phyloP scores from a whole-genome alignment of 2,113 vertebrate genomes.

The Rhipidura dahli region DNA sequence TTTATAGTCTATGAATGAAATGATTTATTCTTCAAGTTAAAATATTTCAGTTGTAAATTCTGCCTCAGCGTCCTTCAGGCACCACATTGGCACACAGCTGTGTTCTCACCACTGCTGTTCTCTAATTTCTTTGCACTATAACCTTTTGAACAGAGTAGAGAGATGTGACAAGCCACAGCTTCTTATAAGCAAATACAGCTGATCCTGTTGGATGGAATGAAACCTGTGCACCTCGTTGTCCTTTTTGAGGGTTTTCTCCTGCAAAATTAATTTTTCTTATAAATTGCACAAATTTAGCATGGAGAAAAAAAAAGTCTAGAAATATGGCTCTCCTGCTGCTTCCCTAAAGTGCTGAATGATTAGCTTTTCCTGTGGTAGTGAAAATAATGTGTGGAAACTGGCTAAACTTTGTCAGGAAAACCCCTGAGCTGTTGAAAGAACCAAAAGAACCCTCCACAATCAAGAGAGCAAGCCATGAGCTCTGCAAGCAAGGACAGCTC shows the following conservation, averaged over 20 bases:
- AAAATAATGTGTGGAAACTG: neutral
- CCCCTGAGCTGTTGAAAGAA: neutral
- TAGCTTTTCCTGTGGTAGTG: neutral
- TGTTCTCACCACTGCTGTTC: neutral
- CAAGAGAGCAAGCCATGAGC: neutral
- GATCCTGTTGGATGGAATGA: neutral
- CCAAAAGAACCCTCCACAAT: neutral
- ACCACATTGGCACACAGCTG: rapidly evolving
- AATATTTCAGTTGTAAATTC: neutral
- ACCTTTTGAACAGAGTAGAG: neutral
- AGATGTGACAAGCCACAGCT: neutral
- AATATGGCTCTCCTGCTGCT: neutral
- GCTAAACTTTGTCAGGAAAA: neutral
- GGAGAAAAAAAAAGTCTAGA: neutral
- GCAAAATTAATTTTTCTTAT: neutral
- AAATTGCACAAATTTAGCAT: neutral
- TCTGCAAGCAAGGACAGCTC: neutral
- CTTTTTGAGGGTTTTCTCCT: neutral
- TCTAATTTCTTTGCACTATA: neutral
- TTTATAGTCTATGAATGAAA: neutral
- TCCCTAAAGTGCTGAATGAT: neutral
- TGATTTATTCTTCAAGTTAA: neutral
- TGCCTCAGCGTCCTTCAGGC: neutral
- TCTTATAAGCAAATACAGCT: neutral
- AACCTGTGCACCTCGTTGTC: neutral